Conservation (phyloP, 2,888 invertebrate genomes). For the Portevinia maculata region DNA sequence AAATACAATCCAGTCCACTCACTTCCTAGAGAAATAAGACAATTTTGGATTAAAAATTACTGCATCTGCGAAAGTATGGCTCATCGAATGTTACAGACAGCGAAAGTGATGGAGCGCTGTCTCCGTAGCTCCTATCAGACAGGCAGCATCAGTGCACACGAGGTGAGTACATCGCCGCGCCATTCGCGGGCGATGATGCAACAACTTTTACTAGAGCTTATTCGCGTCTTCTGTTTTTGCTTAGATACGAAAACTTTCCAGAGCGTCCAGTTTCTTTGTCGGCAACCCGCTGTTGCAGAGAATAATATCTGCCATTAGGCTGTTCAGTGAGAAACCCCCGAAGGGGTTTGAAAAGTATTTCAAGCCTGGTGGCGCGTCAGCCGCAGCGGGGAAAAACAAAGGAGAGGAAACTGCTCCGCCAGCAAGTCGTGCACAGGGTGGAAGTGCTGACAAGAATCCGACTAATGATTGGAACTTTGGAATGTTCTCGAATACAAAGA, state of each 20-base stretch:
- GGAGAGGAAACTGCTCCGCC: conserved; percentile 80
- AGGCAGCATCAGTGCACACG: conserved; percentile 80
- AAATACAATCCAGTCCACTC: conserved; percentile 5
- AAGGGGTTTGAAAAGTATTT: conserved; percentile 98
- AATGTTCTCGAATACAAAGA: conserved; percentile 84
- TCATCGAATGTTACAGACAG: conserved; percentile 85
- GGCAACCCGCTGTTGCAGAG: conserved; percentile 78
- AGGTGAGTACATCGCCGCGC: conserved; percentile 78
- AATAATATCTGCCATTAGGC: conserved; percentile 78
- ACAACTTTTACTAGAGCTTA: conserved; percentile 42
- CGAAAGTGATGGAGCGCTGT: conserved; percentile 84
- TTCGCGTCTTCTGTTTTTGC: conserved; percentile 11
- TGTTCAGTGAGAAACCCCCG: conserved; percentile 91
- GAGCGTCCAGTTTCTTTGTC: conserved; percentile 57
- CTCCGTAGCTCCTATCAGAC: conserved; percentile 80
- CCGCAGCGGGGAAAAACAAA: conserved; percentile 81
- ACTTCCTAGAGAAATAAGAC: conserved; percentile 13
- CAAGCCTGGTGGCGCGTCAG: conserved; percentile 84
- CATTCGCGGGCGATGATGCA: conserved; percentile 67
- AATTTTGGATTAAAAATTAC: conserved; percentile 34
- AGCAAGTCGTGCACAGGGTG: conserved; percentile 81
- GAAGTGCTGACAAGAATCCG: conserved; percentile 70
- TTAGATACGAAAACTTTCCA: conserved; percentile 48
- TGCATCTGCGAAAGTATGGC: conserved; percentile 83
- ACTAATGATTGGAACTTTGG: conserved; percentile 86